Base-by-base conservation (phyloP, 2,797 vertebrate genomes). In the Heliangelus exortis region DNA sequence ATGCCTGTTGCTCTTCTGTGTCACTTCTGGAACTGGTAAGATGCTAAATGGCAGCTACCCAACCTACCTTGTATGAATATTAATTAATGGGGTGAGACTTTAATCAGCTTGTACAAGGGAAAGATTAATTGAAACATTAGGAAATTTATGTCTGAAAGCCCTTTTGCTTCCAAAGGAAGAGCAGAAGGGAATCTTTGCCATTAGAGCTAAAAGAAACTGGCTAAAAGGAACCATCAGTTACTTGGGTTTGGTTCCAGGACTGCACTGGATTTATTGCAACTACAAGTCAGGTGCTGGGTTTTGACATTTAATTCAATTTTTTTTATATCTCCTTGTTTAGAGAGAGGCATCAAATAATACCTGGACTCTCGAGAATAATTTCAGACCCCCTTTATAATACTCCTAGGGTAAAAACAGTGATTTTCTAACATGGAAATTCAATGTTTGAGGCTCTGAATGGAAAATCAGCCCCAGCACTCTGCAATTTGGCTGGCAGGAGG, bases 251-350 rank as follows among this genome's bases (percentile, higher is more conserved):
- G 84, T 87, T 62, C 54, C 74, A 68, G 78, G 67, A 33, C 67
- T 58, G 57, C 57, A 47, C 47, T 66, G 81, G 89, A 88, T 95
- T 93, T 91, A 96, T 74, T 81, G 39, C 72, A 51, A 45, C 69
- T 23, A 65, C 73, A 90, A 93, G 94, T 95, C 93, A 95, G 74
- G 80, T 90, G 39, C 61, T n/a, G 31, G 33, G 36, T 47, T 96
- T 95, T 95, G 93, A 95, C n/a, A n/a, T n/a, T n/a, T n/a, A n/a
- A n/a, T n/a, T n/a, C n/a, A n/a, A n/a, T n/a, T n/a, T n/a, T n/a
- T n/a, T n/a, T n/a, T n/a, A n/a, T n/a, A n/a, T n/a, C 34, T n/a
- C 62, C 75, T 22, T 92, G 50, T 85, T 76, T 57, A 23, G 36
- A 6, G 54, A 82, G 69, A 84, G 39, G 10, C 7, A 39, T 45